Percentiles rank a stretch among this genome's conserved stretches.
Conservation (phyloP, 2,113 vertebrate species). For the Platysternon megacephalum region DNA sequence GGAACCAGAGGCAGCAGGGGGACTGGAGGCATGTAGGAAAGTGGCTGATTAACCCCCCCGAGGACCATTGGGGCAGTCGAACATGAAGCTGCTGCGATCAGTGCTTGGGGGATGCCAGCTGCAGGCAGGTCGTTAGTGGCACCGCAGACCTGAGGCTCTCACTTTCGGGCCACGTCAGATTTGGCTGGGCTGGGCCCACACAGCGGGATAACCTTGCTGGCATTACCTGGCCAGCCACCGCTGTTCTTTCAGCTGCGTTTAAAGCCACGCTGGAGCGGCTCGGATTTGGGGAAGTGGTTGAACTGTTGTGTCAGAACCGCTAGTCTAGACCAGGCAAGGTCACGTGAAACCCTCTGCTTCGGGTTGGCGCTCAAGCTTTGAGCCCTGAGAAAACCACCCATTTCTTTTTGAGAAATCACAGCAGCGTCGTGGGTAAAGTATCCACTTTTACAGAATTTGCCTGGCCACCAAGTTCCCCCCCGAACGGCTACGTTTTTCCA, state of each 20-base stretch:
- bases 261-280: background rate
- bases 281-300: background rate
- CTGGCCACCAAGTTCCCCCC: background rate
- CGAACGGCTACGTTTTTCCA: background rate
- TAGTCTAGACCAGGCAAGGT: background rate
- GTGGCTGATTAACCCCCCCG: background rate
- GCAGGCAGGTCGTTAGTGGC: background rate
- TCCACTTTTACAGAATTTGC: background rate
- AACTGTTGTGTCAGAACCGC: background rate
- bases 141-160: no score
- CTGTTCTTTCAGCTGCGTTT: background rate
- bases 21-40: background rate
- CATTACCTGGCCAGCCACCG: background rate
- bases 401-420: background rate
- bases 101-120: background rate
- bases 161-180: no score
- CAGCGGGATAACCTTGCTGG: accelerated
- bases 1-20: background rate
- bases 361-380: background rate
- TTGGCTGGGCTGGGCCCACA: background rate
- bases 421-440: background rate
- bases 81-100: background rate
- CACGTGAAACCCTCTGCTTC: background rate
- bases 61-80: background rate
- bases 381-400: background rate